Evolutionary conservation across 2,113 vertebrate genomes (phyloP).

Genomic region (Mormyrus iriodes): DNA sequence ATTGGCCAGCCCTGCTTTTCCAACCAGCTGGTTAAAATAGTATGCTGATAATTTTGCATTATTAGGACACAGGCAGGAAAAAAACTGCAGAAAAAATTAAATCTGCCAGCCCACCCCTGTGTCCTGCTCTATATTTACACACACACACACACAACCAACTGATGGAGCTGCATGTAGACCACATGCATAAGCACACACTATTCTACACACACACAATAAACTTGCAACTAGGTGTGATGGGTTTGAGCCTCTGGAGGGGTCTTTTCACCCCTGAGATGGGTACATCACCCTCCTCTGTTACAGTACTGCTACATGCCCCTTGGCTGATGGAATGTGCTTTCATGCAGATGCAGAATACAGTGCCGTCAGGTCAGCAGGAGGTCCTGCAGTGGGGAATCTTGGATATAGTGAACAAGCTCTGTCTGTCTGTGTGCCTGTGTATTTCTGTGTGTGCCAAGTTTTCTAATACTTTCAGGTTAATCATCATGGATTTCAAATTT

Average conservation of each 20-base stretch:
- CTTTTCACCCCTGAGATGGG: neutral
- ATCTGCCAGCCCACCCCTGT: neutral
- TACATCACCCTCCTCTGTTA: neutral
- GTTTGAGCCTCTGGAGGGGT: neutral
- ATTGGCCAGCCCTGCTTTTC: neutral
- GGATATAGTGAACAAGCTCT: neutral
- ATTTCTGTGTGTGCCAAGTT: neutral
- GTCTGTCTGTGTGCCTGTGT: neutral
- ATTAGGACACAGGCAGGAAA: neutral
- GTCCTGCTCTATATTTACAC: neutral
- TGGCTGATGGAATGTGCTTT: conserved; percentile 40
- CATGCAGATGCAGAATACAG: conserved; percentile 47
- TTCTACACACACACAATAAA: neutral
- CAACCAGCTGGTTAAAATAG: neutral
- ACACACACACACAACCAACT: neutral
- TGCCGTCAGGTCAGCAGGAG: conserved; percentile 52
- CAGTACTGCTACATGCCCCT: neutral
- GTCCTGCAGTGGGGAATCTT: conserved; percentile 21
- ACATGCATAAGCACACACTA: neutral
- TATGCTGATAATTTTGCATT: neutral
- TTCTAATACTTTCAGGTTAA: neutral
- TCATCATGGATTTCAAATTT: neutral
- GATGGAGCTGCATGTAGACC: neutral
- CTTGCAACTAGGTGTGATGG: neutral
- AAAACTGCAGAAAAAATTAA: neutral